Evolutionary conservation across 2,113 vertebrate species (phyloP), one percentile per base, ranked within the genome.

Genomic region (Prionailurus viverrinus): DNA sequence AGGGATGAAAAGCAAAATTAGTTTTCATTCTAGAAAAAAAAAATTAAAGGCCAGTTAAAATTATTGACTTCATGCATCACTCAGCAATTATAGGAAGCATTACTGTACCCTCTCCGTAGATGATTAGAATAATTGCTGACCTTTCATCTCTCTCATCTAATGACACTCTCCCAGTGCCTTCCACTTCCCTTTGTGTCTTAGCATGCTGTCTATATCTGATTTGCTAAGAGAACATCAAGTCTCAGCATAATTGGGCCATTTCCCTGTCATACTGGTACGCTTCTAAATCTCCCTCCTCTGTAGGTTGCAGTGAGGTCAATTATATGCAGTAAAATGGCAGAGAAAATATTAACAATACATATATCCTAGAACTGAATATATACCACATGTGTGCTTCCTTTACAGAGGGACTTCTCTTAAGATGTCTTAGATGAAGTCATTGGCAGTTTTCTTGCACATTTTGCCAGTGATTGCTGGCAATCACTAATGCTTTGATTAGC

Each of bases 171-270:
- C 97, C 96, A 85, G 39, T 61, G 90, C 93, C 96, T 98, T 95
- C 95, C 66, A 71, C 78, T 98, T 98, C 74, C 74, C 89, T 98
- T 89, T 97, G 79, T 97, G 90, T 98, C 97, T 98, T 96, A 97
- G 89, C 95, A 83, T 94, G 89, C 97, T 98, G 96, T 76, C 66
- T 97, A 92, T 92, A 96, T 98, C 97, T 97, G 81, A 97, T 98
- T 98, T 96, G 45, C 97, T 51, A 83, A 97, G 63, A 95, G 97
- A 98, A 98, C 97, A 97, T 97, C 98, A 98, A 98, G 98, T 82
- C 98, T 98, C 97, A 97, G 98, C 97, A 97, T 99, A 99, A 99
- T 97, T 98, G 98, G 96, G 93, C 98, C 98, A 98, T 99, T 99
- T 98, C 97, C 97, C 97, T 98, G 98, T 98, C 98, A 98, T 96